Evolutionary conservation across 2,797 vertebrate species (phyloP).

Genomic region (Sphenodon punctatus): DNA sequence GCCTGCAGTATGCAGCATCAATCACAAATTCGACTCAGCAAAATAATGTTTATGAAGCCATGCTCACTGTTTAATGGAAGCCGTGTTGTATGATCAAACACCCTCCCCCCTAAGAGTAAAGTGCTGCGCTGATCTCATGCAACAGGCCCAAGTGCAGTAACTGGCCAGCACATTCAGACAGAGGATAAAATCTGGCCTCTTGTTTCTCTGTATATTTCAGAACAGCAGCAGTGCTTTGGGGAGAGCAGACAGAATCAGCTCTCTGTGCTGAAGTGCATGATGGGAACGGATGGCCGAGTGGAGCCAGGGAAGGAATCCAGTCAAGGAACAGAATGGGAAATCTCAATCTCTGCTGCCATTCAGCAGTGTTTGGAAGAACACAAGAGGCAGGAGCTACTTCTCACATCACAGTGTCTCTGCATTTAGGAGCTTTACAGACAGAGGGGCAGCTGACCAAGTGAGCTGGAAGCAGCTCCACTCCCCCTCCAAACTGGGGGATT

Average conservation of each 20-base stretch:
- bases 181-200: conserved; percentile 16
- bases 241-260: conserved; percentile 1
- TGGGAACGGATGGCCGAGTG: not conserved
- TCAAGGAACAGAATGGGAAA: conserved; percentile 16
- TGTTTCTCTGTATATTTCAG: conserved; percentile 16
- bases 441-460: not conserved
- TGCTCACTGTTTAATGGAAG: not conserved
- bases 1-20: not conserved
- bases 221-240: conserved; percentile 30
- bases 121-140: conserved; percentile 1
- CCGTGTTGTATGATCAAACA: not conserved
- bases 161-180: not conserved
- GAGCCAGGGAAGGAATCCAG: not conserved
- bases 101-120: not conserved
- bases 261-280: conserved; percentile 6
- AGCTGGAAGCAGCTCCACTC: not conserved
- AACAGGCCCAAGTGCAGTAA: not conserved
- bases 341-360: not conserved
- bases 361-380: conserved; percentile 5
- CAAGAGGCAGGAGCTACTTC: not conserved
- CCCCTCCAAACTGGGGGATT: not conserved
- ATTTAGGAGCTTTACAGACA: not conserved
- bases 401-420: not conserved
- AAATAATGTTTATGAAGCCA: not conserved
- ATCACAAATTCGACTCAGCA: not conserved